Conservation (phyloP, 2,888 invertebrate genomes). For the Hemistola chrysoprasaria region DNA sequence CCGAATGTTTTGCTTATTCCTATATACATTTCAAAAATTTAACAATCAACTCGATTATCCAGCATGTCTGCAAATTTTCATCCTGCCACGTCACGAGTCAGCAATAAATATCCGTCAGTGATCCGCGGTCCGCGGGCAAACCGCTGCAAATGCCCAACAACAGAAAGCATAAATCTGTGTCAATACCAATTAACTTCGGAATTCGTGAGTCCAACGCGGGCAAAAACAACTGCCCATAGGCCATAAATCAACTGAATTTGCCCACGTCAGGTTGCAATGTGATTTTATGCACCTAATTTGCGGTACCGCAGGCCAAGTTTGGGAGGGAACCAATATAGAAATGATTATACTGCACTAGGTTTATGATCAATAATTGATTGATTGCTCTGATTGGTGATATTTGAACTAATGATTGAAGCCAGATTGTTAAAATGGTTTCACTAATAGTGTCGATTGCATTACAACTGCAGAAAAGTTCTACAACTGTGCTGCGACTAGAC, state of each 20-base stretch:
- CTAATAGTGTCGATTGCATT: too few relatives aligned
- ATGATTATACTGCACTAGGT: too few relatives aligned
- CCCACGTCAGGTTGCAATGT: constrained; percentile 3
- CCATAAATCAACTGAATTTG: constrained; percentile 8
- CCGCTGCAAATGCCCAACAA: constrained; percentile 35
- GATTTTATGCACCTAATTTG: constrained; percentile 19
- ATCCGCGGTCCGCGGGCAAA: constrained; percentile 6
- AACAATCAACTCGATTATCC: too few relatives aligned
- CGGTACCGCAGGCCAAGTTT: neutral
- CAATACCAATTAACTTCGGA: constrained; percentile 56
- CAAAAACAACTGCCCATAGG: constrained; percentile 19
- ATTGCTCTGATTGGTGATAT: too few relatives aligned
- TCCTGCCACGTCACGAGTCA: constrained; percentile 2
- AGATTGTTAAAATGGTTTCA: too few relatives aligned
- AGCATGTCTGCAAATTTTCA: neutral
- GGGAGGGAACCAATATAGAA: too few relatives aligned
- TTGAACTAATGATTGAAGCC: too few relatives aligned
- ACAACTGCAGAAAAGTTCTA: too few relatives aligned
- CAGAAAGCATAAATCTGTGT: constrained; percentile 54
- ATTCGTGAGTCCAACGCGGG: constrained; percentile 23
- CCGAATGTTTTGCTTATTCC: too few relatives aligned
- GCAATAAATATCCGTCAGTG: constrained; percentile 6
- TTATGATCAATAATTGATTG: too few relatives aligned
- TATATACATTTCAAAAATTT: too few relatives aligned
- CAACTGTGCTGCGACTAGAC: too few relatives aligned